Conservation (phyloP, 2,888 invertebrate genomes). For the Ferrisia virgata region DNA sequence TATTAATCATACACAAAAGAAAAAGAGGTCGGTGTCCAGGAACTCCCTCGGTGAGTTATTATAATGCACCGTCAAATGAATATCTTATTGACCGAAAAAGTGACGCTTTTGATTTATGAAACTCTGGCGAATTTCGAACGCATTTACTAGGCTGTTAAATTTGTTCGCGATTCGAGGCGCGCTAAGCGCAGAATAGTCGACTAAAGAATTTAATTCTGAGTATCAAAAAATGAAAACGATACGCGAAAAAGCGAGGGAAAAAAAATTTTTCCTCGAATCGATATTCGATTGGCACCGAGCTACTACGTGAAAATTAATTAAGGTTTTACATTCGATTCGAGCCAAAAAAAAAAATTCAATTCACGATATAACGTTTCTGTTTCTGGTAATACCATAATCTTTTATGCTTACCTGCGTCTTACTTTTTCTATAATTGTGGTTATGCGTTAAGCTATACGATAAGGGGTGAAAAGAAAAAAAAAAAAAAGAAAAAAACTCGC, state of each 20-base stretch:
- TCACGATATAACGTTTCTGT: neutral
- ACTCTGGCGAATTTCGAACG: neutral
- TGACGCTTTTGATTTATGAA: slow-evolving; percentile 37
- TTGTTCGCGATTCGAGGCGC: neutral
- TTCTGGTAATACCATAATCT: neutral
- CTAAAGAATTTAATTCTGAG: neutral
- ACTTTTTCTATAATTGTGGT: neutral
- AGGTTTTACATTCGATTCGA: neutral
- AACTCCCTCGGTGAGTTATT: slow-evolving; percentile 32
- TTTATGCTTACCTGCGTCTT: neutral
- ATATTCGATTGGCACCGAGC: neutral
- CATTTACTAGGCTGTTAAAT: neutral
- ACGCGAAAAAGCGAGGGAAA: neutral
- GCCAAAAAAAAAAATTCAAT: neutral
- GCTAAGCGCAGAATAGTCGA: neutral
- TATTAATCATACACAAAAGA: slow-evolving; percentile 35
- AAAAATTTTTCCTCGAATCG: neutral
- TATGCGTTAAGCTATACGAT: too few relatives aligned
- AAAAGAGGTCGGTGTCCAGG: slow-evolving; percentile 38
- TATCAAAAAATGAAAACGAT: neutral
- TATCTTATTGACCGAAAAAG: slow-evolving; percentile 41
- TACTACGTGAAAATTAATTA: slow-evolving; percentile 8
- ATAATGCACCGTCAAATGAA: slow-evolving; percentile 41
- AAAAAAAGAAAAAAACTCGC: neutral
- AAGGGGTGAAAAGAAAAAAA: too few relatives aligned